A percentile compares a stretch with the other conserved stretches of the same genome.
phyloP scores from a whole-genome alignment of 2,797 vertebrate genomes.

The Atherinosoma microstoma region DNA sequence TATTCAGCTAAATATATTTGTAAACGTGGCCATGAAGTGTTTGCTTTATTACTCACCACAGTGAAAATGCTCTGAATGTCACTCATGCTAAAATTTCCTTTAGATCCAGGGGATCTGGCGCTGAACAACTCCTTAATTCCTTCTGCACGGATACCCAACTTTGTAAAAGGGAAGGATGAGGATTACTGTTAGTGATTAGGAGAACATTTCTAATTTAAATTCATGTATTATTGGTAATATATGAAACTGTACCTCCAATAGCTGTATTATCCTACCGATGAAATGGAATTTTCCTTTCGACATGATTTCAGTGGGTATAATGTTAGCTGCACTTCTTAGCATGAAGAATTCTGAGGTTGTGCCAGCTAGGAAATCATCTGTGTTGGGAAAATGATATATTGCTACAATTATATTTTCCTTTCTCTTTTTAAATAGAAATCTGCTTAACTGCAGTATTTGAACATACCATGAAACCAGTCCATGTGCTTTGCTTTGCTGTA shows the following conservation, averaged over 20 bases:
- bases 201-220: neutral
- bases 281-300: constrained; percentile 77
- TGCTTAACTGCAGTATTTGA: neutral
- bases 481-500: constrained; percentile 82
- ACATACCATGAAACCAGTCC: constrained; percentile 85
- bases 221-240: neutral
- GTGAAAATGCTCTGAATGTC: constrained; percentile 80
- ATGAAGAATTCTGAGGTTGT: constrained; percentile 78
- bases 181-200: neutral
- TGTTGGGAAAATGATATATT: constrained; percentile 11
- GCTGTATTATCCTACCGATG: constrained; percentile 82
- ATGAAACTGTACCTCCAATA: constrained; percentile 83
- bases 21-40: neutral
- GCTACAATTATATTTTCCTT: neutral
- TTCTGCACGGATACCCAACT: constrained; percentile 85
- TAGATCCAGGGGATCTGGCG: constrained; percentile 65
- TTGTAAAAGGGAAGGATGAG: constrained; percentile 24
- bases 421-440: neutral
- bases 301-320: constrained; percentile 84
- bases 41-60: constrained; percentile 76
- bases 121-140: constrained; percentile 83
- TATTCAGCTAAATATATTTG: neutral
- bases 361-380: constrained; percentile 82
- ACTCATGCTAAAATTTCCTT: constrained; percentile 73
- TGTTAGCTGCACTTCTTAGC: constrained; percentile 78